Conservation (phyloP, 2,888 invertebrate genomes). For the Onchidella celtica region DNA sequence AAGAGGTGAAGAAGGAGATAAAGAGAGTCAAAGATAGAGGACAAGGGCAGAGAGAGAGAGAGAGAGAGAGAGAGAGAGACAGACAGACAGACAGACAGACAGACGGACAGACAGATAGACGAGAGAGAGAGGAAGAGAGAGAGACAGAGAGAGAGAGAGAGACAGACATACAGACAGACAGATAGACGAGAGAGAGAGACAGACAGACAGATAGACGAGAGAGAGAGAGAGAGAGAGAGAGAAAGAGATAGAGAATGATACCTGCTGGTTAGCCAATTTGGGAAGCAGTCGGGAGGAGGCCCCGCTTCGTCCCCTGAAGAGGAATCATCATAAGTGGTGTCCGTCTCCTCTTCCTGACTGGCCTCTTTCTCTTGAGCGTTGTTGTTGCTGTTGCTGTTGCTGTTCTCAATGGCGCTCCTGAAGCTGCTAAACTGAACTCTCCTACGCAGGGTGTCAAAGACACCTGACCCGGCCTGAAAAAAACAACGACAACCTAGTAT, state of each 20-base stretch:
- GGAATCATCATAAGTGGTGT: neutral
- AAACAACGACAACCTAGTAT: neutral
- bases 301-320: neutral
- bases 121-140: too few relatives aligned
- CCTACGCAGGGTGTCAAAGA: constrained; percentile 60
- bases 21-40: neutral
- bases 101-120: too few relatives aligned
- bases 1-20: neutral
- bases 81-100: too few relatives aligned
- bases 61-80: too few relatives aligned
- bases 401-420: constrained; percentile 54
- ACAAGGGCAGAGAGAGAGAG: neutral
- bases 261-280: constrained; percentile 29
- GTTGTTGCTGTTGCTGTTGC: constrained; percentile 20
- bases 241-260: neutral
- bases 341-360: neutral
- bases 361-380: neutral
- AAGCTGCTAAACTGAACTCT: constrained; percentile 65
- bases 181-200: neutral
- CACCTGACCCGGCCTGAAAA: constrained; percentile 45
- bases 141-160: neutral
- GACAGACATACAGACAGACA: neutral
- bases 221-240: neutral
- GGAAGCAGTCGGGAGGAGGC: constrained; percentile 52
- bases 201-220: neutral